A percentile compares a stretch with the other conserved stretches of the same genome.
These are phyloP conservation scores for Steatocranus sp. DNA, from an alignment of 2,797 vertebrate genomes.

Conservation along the genomic window DNA sequence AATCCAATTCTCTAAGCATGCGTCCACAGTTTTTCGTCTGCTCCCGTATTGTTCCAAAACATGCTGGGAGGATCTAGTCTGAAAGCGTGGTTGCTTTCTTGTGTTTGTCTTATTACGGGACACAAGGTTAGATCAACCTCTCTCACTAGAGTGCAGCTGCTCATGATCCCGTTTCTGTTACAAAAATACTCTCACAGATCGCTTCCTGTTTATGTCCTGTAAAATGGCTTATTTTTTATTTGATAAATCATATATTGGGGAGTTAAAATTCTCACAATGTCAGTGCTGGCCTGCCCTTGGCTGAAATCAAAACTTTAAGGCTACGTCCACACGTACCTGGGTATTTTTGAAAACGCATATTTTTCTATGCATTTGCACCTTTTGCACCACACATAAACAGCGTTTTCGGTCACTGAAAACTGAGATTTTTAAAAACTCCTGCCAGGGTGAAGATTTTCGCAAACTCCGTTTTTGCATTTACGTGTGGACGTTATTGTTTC, in stretches of 20 bases:
- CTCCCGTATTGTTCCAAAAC: neutral
- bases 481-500: neutral
- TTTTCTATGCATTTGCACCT: neutral
- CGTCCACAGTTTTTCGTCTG: conserved; percentile 8
- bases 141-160: neutral
- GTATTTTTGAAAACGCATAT: neutral
- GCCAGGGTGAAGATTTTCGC: neutral
- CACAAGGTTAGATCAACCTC: conserved; percentile 23
- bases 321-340: neutral
- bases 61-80: neutral
- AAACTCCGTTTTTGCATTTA: neutral
- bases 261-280: neutral
- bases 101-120: conserved; percentile 11
- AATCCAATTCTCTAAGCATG: conserved; percentile 15
- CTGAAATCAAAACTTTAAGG: neutral
- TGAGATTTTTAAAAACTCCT: neutral
- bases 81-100: conserved; percentile 5
- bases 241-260: neutral
- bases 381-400: accelerated
- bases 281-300: neutral
- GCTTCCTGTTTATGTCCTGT: neutral
- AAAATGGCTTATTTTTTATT: neutral
- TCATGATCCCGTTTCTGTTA: neutral
- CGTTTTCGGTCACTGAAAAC: neutral
- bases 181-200: neutral